Evolutionary conservation across 2,797 vertebrate genomes (phyloP), one percentile per base, ranked within the genome.

Genomic region (Sebastolobus alascanus): DNA sequence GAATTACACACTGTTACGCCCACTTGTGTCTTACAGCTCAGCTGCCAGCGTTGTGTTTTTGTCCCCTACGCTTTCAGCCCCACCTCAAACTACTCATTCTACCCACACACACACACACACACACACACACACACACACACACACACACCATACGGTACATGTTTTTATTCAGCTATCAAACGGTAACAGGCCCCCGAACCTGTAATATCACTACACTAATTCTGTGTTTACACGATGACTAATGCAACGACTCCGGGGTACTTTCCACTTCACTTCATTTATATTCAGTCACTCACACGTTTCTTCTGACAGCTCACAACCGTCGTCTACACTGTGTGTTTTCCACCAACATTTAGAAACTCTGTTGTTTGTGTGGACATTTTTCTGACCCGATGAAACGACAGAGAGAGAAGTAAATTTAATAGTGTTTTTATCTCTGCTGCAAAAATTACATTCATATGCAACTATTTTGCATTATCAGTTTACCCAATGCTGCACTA

Each of bases 1-100:
- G 2, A 29, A 60, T 25, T 31, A 64, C 22, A 38, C 61, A 70
- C 9, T 35, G 58, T 60, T 63, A 55, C 1, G 2, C 43, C 46
- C 29, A 73, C 69, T 66, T 6, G 69, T 84, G 82, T 84, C 77
- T 84, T 73, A 73, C 61, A 68, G 59, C 79, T 73, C 64, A 22
- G 63, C 58, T 76, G 60, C 59, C 40, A 71, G 27, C 12, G 20
- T 60, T 40, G 69, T 70, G 56, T 65, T 83, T 71, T 56, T 46
- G 22, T 59, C 38, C 55, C 14, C 10, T 27, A n/a, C 1, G 3
- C 60, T n/a, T 37, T 37, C 59, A 55, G 46, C 65, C 65, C 16
- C 54, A 76, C 65, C 64, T 59, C 9, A 56, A 12, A 33, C 20
- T 16, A 35, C 16, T 29, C 18, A 55, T n/a, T 22, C 5, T 25